A percentile compares a stretch with the other conserved stretches of the same genome.
Evolutionary conservation across 37 sponge, comb jelly and placozoan species (phyloP).

Genomic region (Crambe crambe): DNA sequence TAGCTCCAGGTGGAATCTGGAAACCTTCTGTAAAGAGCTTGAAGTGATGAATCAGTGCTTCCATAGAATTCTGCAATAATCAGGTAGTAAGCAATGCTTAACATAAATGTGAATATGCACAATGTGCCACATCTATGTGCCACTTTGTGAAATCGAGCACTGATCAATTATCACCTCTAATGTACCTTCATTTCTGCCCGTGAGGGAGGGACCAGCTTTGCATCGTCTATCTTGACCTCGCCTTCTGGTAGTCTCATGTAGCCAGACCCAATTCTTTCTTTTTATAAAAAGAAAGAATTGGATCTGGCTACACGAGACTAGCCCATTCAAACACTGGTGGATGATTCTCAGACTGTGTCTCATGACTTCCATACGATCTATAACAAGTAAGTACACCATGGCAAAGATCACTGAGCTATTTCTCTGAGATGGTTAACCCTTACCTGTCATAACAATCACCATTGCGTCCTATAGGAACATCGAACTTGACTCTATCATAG

Average conservation of each 20-base stretch:
- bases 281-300: too few species aligned
- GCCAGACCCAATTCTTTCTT: too few species aligned
- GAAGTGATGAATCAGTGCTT: conserved; percentile 98
- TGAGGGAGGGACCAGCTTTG: conserved; percentile 84
- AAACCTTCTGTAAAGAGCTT: conserved; percentile 94
- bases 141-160: too few species aligned
- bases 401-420: too few species aligned
- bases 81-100: background rate
- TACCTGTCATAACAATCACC: conserved; percentile 97
- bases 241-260: conserved; percentile 98
- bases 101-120: too few species aligned
- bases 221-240: conserved; percentile 91
- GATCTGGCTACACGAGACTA: too few species aligned
- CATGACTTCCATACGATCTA: conserved; percentile 97
- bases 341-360: conserved; percentile 94
- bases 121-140: too few species aligned
- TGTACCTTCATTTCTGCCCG: conserved; percentile 93
- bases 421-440: too few species aligned
- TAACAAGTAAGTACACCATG: too few species aligned
- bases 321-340: conserved; percentile 96
- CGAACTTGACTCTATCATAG: conserved; percentile 94
- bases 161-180: too few species aligned
- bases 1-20: conserved; percentile 92
- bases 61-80: conserved; percentile 82
- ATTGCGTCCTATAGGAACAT: conserved; percentile 93